phyloP scores from a whole-genome alignment of 1,140 invertebrate genomes.

The Pygmarrhopalites habei region DNA sequence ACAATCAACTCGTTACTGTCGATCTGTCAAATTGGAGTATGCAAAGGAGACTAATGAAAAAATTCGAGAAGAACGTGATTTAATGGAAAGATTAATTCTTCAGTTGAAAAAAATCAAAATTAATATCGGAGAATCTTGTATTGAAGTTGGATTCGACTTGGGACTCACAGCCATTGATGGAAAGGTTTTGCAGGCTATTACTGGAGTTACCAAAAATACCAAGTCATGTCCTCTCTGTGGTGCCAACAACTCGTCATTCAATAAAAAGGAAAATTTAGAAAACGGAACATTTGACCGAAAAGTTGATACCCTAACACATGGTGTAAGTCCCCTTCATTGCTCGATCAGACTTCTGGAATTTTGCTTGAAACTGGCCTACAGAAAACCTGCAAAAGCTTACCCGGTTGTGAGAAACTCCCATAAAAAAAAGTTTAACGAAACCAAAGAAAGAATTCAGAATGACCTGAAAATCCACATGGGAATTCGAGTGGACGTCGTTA shows the following conservation, averaged over 20 bases:
- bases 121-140: neutral
- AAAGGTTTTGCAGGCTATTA: neutral
- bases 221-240: neutral
- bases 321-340: neutral
- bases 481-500: too few species aligned
- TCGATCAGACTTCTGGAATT: neutral
- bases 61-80: neutral
- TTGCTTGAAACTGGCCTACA: neutral
- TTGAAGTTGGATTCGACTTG: neutral
- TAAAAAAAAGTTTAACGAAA: neutral
- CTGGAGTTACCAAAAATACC: neutral
- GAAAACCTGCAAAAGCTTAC: neutral
- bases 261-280: neutral
- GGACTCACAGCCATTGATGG: too few species aligned
- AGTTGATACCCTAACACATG: neutral
- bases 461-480: neutral
- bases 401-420: neutral
- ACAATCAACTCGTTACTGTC: neutral
- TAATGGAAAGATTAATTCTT: neutral
- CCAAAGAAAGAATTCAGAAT: slow-evolving; percentile 8
- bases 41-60: neutral
- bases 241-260: neutral
- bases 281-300: neutral
- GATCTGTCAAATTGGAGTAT: neutral
- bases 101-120: neutral